Base-by-base conservation (phyloP, 2,113 vertebrate species). In the Cephalopterus ornatus region DNA sequence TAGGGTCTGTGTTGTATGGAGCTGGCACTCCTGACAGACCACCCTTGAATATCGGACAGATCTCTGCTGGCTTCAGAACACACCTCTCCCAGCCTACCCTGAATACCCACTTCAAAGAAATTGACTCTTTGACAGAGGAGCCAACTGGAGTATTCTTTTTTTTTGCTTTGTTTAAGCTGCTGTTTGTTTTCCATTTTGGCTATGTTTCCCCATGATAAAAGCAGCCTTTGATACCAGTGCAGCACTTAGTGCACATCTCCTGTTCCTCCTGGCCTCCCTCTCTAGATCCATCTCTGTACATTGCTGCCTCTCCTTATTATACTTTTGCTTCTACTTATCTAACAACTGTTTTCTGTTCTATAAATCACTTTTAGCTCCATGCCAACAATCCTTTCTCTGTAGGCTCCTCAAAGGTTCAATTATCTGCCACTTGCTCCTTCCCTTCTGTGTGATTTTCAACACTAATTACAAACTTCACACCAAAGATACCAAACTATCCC, bases 371-470 rank as follows among this genome's bases (percentile, higher is more conserved):
- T 10, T 49, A 95, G 85, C 49, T 68, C 81, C 73, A 66, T 70
- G 81, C 93, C 93, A 91, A 73, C 66, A 70, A 70, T 44, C 72
- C 49, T 79, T 93, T 75, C 77, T 92, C 70, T 59, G 66, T 50
- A 75, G 58, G 32, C 42, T 95, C 53, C 81, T 87, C 74, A 89
- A 73, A 93, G 66, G 78, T 94, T 94, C 74, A 95, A 89, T 96
- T 93, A 92, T 73, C 81, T 66, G 62, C 77, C 23, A 11, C 71
- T 96, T 82, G 39, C 67, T 95, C 70, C 53, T 79, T 91, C 28
- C 39, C 55, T 80, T 74, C n/a, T 56, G 32, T 56, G 58, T 65
- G 52, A 79, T 89, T 95, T 94, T 89, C n/a, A 89, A 67, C 27
- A 46, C 52, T 93, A 76, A 96, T 96, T 93, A 83, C 58, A 62